Base-by-base conservation (phyloP, 2,888 invertebrate species). In the Dynastes tityus region DNA sequence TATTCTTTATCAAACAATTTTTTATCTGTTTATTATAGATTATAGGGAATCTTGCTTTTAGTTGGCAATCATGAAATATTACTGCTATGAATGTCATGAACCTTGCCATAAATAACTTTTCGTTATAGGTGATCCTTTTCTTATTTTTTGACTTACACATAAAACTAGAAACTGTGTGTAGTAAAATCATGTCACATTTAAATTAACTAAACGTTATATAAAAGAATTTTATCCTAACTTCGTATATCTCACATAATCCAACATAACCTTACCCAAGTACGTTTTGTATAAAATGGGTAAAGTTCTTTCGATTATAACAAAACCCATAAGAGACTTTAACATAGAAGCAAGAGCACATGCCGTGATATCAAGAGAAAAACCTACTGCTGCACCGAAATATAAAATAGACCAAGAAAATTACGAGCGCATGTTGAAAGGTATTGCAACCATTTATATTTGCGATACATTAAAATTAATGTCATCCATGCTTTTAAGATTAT, bases 261-360 rank as follows among this genome's bases (percentile, higher is more conserved):
- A 70, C 70, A 53, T 70, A 70, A 70, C 70, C 51, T 51, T 51
- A 29, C 29, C 51, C 22, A 55, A 49, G 4, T 63, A 32, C 22
- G 13, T 29, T 61, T 73, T 9, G 8, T 37, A 67, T 75, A 78
- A 86, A 86, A 94, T 95, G 94, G 95, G 95, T 83, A 92, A 92
- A 88, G 90, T 92, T 84, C 89, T 91, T 82, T 91, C 94, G 0
- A 32, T 65, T 22, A 88, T 93, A 70, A 88, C 90, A 32, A 89
- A 92, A 80, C 93, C 94, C 22, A 81, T 91, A 16, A 92, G 92
- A 86, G 91, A 93, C 37, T 95, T 93, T 84, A 96, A 96, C 88
- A 91, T 94, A 1, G 96, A 95, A 86, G 93, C 91, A 87, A 92
- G 96, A 80, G 95, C 95, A 37, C 93, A 94, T 84, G 93, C 92